Conservation (phyloP, 1,140 invertebrate genomes). For the Eupeodes corollae region DNA sequence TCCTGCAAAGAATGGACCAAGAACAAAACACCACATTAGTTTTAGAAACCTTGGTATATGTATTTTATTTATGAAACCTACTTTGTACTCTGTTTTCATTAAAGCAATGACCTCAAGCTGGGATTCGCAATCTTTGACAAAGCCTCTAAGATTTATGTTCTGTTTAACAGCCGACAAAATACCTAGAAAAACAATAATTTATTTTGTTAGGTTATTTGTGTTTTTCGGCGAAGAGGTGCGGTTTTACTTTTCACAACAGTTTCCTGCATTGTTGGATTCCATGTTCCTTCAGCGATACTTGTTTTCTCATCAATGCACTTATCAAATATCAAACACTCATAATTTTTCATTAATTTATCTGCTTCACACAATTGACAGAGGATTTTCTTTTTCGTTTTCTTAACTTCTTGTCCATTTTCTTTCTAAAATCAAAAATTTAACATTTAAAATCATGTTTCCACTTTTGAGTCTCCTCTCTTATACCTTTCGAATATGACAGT, state of each 20-base stretch:
- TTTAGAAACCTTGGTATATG: no score
- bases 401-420: neutral
- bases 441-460: neutral
- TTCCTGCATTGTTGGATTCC: slow-evolving; percentile 44
- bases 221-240: slow-evolving; percentile 1
- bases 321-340: slow-evolving; percentile 44
- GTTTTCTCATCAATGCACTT: slow-evolving; percentile 32
- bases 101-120: no score
- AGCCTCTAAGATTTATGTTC: no score
- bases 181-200: no score
- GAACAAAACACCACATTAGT: no score
- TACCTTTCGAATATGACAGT: slow-evolving; percentile 47
- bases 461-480: neutral
- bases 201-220: no score
- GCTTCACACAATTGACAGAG: slow-evolving; percentile 37
- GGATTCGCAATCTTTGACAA: no score
- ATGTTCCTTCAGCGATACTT: slow-evolving; percentile 33
- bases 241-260: slow-evolving; percentile 40
- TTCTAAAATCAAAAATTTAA: neutral
- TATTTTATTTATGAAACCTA: no score
- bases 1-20: no score
- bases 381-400: slow-evolving; percentile 5
- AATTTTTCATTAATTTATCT: slow-evolving; percentile 42
- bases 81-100: no score
- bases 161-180: slow-evolving; percentile 39